Percentiles rank a stretch among this genome's conserved stretches.
These are phyloP conservation scores for Spheniscus mendiculus DNA, from an alignment of 2,113 vertebrate species.

Conservation along the genomic window DNA sequence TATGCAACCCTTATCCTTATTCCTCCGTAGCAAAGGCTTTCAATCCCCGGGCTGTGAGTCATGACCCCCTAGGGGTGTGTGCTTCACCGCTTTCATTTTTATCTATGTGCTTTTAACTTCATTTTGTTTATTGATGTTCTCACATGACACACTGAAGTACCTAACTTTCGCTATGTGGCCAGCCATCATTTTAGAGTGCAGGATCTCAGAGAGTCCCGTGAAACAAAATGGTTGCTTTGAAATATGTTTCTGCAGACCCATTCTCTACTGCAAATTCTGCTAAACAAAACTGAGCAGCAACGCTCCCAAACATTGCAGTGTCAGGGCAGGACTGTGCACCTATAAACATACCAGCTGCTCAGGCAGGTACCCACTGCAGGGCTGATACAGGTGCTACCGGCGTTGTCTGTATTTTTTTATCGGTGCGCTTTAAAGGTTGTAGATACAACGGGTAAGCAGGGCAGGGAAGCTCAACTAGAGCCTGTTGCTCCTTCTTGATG, in stretches of 20 bases:
- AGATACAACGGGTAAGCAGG: neutral
- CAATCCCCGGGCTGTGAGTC: neutral
- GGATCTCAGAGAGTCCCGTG: neutral
- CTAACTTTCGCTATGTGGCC: neutral
- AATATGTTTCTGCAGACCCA: neutral
- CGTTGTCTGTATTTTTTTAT: neutral
- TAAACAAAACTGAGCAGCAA: neutral
- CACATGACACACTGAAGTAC: neutral
- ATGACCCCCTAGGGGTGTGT: neutral
- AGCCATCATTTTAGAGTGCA: neutral
- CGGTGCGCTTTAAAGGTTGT: neutral
- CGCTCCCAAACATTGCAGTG: fast-evolving
- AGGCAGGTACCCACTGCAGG: neutral
- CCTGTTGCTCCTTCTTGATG: neutral
- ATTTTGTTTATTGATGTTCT: neutral
- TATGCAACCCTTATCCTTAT: conserved; percentile 58
- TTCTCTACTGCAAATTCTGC: neutral
- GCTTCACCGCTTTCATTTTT: neutral
- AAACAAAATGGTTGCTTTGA: neutral
- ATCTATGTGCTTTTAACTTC: neutral
- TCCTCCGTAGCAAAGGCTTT: conserved; percentile 54
- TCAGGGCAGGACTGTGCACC: neutral
- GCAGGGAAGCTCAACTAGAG: neutral
- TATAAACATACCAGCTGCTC: neutral
- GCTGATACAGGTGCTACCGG: neutral